Conservation (phyloP, 2,113 vertebrate species). For the Sterrhoptilus dennistouni region DNA sequence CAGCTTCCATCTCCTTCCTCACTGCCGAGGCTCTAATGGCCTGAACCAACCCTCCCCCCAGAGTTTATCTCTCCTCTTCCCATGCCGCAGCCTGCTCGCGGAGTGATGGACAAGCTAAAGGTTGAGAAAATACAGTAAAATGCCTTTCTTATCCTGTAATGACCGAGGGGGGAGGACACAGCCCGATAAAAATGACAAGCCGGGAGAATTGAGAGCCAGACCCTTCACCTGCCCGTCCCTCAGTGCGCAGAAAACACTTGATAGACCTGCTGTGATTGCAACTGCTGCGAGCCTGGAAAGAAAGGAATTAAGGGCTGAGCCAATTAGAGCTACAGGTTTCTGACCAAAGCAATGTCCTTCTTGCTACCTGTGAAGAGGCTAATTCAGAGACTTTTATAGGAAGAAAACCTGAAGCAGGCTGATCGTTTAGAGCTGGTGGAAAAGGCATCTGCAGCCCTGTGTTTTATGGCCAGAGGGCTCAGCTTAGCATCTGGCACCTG, state of each 20-base stretch:
- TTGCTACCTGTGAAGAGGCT: background rate
- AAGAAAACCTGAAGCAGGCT: background rate
- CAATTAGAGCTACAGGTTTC: background rate
- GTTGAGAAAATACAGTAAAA: slow-evolving; percentile 42
- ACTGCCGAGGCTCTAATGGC: background rate
- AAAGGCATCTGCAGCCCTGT: background rate
- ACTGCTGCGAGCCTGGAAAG: background rate
- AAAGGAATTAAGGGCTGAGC: background rate
- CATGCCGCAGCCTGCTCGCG: background rate
- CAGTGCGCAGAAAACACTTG: background rate
- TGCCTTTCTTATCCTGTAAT: slow-evolving; percentile 56
- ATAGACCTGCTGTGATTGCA: background rate
- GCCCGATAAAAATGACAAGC: slow-evolving; percentile 56
- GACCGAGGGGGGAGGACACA: slow-evolving; percentile 1
- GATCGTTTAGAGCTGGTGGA: background rate
- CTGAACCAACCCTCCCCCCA: background rate
- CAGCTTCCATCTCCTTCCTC: background rate
- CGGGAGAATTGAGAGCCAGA: slow-evolving; percentile 3
- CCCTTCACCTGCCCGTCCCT: slow-evolving; percentile 41
- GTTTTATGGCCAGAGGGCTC: background rate
- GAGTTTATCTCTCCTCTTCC: background rate
- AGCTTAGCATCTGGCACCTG: background rate
- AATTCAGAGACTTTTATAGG: background rate
- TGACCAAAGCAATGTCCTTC: background rate
- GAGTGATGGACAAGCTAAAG: slow-evolving; percentile 44